phyloP scores from a whole-genome alignment of 2,113 vertebrate species.

The Agelaius tricolor region DNA sequence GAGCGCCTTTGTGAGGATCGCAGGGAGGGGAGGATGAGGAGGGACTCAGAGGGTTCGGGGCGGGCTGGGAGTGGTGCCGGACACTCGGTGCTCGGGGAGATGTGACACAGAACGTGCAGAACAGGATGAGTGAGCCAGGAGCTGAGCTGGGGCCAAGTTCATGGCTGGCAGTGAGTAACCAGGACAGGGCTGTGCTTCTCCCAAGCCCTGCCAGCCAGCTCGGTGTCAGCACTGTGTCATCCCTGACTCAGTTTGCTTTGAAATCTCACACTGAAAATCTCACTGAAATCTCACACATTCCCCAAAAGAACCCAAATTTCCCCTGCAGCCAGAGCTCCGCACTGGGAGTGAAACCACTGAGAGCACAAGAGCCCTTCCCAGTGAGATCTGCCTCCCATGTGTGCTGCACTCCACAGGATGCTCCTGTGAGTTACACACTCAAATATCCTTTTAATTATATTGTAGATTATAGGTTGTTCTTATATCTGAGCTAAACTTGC shows the following conservation, averaged over 20 bases:
- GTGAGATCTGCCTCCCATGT: fast-evolving
- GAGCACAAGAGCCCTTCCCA: background rate
- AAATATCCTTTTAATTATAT: background rate
- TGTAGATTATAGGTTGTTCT: background rate
- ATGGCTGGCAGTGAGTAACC: background rate
- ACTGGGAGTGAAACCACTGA: background rate
- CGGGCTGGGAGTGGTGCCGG: background rate
- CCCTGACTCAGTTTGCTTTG: background rate
- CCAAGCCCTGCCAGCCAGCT: background rate
- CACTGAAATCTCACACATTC: background rate
- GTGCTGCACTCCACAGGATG: background rate
- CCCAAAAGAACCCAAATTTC: background rate
- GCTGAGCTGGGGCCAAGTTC: background rate
- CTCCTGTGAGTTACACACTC: too few species aligned
- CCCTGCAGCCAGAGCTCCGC: background rate
- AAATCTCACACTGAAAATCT: background rate
- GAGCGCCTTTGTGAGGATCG: fast-evolving
- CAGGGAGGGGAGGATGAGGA: background rate
- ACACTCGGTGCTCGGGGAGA: background rate
- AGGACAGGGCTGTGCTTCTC: background rate
- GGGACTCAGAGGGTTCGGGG: background rate
- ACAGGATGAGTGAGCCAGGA: background rate
- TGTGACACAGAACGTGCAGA: background rate
- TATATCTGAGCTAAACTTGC: background rate
- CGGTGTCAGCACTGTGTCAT: fast-evolving